Evolutionary conservation across 2,888 invertebrate species (phyloP), one percentile per base, ranked within the genome.

Genomic region (Mythimna impura): DNA sequence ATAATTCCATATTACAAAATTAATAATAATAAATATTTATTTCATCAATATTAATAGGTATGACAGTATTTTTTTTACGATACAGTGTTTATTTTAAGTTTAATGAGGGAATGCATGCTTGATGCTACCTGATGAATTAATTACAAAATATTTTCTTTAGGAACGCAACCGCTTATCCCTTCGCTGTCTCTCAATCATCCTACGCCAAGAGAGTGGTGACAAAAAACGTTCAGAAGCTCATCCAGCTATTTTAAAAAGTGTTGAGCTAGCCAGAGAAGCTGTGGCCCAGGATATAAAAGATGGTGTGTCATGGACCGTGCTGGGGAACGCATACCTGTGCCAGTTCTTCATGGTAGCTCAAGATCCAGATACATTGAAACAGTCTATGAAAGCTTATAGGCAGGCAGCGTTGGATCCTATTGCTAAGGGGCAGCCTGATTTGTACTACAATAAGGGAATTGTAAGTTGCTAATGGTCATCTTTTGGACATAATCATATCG

Each of bases 261-360:
- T 98, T 0, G 97, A 97, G 66, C 96, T 97, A 85, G 99, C 99
- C 0, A 98, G 98, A 91, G 98, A 98, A 88, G 98, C 99, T 0
- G 97, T 99, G 0, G 96, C 97, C 64, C 91, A 98, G 47, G 98
- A 99, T 89, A 97, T 97, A 12, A 95, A 93, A 66, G 98, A 99
- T 94, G 98, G 98, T 1, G 95, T 97, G 10, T 98, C 98, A 0
- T 99, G 99, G 99, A 96, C 97, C 67, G 97, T 98, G 69, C 94
- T 99, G 65, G 99, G 98, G 40, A 99, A 98, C 94, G 98, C 99
- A 0, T 98, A 98, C 91, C 93, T 99, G 75, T 98, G 98, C 68
- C 97, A 97, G 70, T 99, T 98, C 92, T 99, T 99, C 91, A 97
- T 97, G 60, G 96, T 97, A 50, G 96, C 97, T 3, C 98, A 98